Conservation (phyloP, 2,113 vertebrate species). For the Myxocyprinus asiaticus region DNA sequence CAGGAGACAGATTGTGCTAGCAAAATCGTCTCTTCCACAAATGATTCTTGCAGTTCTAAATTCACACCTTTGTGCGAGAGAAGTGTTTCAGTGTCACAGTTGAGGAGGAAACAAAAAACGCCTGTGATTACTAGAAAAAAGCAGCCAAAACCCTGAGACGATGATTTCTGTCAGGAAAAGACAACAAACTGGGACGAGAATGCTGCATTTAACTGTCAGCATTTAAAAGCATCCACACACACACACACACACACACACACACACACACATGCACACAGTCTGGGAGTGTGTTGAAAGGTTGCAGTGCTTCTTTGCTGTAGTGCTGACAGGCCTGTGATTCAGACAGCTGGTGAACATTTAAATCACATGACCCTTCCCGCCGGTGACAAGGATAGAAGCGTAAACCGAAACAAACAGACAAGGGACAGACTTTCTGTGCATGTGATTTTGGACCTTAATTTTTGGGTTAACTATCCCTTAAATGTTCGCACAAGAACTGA, state of each 20-base stretch:
- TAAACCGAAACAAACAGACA: no score
- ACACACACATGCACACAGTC: background rate
- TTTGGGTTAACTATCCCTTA: no score
- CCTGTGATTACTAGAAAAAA: slow-evolving; percentile 36
- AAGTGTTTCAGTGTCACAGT: slow-evolving; percentile 22
- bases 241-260: background rate
- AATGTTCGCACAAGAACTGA: no score
- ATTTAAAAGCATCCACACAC: background rate
- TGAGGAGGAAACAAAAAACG: slow-evolving; percentile 5
- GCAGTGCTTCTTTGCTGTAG: background rate
- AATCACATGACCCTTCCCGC: slow-evolving; percentile 25
- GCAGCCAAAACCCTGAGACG: slow-evolving; percentile 26
- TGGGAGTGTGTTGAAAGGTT: background rate
- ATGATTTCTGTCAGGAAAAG: slow-evolving; percentile 32
- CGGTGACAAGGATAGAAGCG: slow-evolving; percentile 4
- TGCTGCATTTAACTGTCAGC: slow-evolving; percentile 33
- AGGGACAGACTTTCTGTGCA: no score
- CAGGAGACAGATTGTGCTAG: slow-evolving; percentile 23
- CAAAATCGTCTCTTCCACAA: slow-evolving; percentile 36
- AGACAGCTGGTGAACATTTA: slow-evolving; percentile 39
- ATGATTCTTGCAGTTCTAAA: slow-evolving; percentile 27
- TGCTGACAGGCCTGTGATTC: slow-evolving; percentile 46
- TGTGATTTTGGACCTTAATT: background rate
- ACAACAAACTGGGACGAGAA: slow-evolving; percentile 17
- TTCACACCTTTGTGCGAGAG: slow-evolving; percentile 10